Evolutionary conservation across 1,140 invertebrate genomes (phyloP).

Genomic region (Papilio polyxenes): DNA sequence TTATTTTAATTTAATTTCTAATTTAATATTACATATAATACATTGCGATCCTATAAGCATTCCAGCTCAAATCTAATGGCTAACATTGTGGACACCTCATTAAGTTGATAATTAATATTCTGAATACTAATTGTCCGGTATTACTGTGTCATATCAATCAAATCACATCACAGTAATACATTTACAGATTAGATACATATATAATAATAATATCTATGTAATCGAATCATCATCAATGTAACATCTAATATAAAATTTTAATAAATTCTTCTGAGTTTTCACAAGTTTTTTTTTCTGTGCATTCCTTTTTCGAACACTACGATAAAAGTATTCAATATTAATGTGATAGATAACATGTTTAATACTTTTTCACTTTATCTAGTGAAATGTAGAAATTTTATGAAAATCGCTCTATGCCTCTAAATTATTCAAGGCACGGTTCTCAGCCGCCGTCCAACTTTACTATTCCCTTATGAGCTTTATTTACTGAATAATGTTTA

Average conservation of each 20-base stretch:
- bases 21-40: neutral
- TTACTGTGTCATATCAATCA: neutral
- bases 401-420: slow-evolving; percentile 6
- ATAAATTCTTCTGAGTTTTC: no score
- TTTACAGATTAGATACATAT: neutral
- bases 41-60: neutral
- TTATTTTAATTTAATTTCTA: neutral
- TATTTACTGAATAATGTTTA: slow-evolving; percentile 25
- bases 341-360: neutral
- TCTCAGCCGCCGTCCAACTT: slow-evolving; percentile 10
- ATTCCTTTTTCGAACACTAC: neutral
- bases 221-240: no score
- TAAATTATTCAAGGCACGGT: slow-evolving; percentile 18
- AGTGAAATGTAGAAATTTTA: slow-evolving; percentile 7
- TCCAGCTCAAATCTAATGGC: neutral
- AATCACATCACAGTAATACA: neutral
- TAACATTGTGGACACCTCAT: neutral
- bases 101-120: neutral
- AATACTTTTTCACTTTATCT: slow-evolving; percentile 3
- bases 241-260: no score
- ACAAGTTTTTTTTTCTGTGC: neutral
- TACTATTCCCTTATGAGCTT: slow-evolving; percentile 13
- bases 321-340: neutral
- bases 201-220: neutral
- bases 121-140: neutral